Conservation (phyloP, 2,888 invertebrate genomes). For the Eupithecia insigniata region DNA sequence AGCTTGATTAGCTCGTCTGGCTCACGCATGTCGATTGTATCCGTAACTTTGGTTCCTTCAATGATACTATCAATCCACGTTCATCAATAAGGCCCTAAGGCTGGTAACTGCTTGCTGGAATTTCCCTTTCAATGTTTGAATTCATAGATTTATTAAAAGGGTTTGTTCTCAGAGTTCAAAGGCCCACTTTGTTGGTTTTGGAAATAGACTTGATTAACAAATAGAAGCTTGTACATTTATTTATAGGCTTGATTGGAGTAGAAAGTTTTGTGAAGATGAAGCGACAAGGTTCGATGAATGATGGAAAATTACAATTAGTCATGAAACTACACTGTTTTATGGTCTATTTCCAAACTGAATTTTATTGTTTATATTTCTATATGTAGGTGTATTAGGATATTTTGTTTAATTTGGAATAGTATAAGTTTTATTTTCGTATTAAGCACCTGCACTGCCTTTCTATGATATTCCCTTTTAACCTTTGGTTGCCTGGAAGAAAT, state of each 20-base stretch:
- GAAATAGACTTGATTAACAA: conserved; percentile 15
- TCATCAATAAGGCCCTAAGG: not conserved
- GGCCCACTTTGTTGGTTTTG: conserved; percentile 9
- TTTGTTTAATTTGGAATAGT: too few species aligned
- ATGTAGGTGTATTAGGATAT: too few species aligned
- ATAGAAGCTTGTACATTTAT: conserved; percentile 13
- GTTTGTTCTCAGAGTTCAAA: conserved; percentile 12
- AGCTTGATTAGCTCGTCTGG: conserved; percentile 80
- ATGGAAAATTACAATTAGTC: too few species aligned
- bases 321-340: too few species aligned
- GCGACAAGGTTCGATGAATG: conserved; percentile 12
- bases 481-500: too few species aligned
- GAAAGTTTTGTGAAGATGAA: conserved; percentile 8
- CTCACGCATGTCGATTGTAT: conserved; percentile 76
- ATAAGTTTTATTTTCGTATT: too few species aligned
- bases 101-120: not conserved
- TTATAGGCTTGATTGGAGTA: conserved; percentile 10
- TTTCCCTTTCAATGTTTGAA: conserved; percentile 4
- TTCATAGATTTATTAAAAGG: conserved; percentile 8
- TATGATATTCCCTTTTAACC: too few species aligned
- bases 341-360: not conserved
- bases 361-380: too few species aligned
- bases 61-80: conserved; percentile 56
- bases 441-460: too few species aligned
- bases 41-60: conserved; percentile 76